Conservation (phyloP, 1,140 invertebrate genomes). For the Macrobrachium nipponense region DNA sequence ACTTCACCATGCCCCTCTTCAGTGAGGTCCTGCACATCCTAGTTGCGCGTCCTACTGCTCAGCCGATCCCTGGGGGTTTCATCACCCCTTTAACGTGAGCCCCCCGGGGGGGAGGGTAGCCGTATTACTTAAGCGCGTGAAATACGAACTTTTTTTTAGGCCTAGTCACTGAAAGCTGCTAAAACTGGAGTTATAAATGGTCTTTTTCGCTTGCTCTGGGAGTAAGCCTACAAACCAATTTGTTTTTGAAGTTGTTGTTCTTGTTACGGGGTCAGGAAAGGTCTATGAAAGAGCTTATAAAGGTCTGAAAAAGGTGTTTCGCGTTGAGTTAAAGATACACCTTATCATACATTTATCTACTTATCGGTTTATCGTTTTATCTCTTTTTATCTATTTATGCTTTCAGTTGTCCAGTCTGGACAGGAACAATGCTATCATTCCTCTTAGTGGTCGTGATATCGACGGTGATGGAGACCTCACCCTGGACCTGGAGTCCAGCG, state of each 20-base stretch:
- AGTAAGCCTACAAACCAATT: too few species aligned
- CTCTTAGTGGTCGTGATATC: not conserved
- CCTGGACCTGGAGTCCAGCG: not conserved
- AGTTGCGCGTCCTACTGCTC: slow-evolving; percentile 19
- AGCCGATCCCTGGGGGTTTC: slow-evolving; percentile 36
- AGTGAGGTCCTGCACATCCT: slow-evolving; percentile 47
- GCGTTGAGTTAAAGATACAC: too few species aligned
- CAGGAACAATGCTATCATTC: too few species aligned
- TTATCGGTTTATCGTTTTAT: not conserved
- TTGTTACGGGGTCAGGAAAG: too few species aligned
- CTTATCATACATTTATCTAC: not conserved
- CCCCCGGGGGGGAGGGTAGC: not conserved
- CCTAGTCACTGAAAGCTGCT: too few species aligned
- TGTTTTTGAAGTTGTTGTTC: too few species aligned
- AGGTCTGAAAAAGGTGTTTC: too few species aligned
- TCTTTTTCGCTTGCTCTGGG: too few species aligned
- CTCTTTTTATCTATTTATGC: not conserved
- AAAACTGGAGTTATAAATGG: too few species aligned
- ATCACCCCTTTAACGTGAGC: slow-evolving; percentile 44
- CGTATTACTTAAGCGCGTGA: too few species aligned
- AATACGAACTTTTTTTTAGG: too few species aligned
- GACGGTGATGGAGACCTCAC: not conserved
- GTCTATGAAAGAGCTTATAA: too few species aligned
- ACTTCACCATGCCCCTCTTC: slow-evolving; percentile 43
- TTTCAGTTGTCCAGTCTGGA: not conserved